These are phyloP conservation scores for Aphidius colemani DNA, from an alignment of 2,888 invertebrate species.

Conservation along the genomic window DNA sequence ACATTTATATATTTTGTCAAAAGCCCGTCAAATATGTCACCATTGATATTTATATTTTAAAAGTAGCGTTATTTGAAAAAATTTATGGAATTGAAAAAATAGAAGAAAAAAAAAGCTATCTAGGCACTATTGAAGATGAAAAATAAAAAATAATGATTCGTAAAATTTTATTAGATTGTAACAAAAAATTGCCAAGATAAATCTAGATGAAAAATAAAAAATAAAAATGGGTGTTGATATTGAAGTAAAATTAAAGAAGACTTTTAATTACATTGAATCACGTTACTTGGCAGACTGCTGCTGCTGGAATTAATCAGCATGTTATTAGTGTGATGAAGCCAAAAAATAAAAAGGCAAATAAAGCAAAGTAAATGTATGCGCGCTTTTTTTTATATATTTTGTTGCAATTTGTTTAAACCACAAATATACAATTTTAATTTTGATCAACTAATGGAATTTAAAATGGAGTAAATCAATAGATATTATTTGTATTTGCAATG, in stretches of 20 bases:
- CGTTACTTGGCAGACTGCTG: neutral
- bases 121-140: slow-evolving; percentile 7
- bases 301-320: slow-evolving; percentile 16
- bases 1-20: slow-evolving; percentile 9
- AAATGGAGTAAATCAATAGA: no score
- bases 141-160: neutral
- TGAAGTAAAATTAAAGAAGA: neutral
- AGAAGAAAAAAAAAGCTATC: slow-evolving; percentile 10
- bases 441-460: neutral
- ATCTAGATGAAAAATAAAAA: neutral
- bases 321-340: slow-evolving; percentile 4
- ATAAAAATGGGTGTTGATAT: neutral
- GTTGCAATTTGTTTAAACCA: no score
- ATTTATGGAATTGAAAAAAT: slow-evolving; percentile 5
- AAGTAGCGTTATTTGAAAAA: slow-evolving; percentile 5
- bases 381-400: no score
- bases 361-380: no score
- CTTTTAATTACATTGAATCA: neutral
- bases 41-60: slow-evolving; percentile 8
- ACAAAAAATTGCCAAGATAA: neutral
- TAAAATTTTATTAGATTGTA: slow-evolving; percentile 20
- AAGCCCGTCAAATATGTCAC: slow-evolving; percentile 18
- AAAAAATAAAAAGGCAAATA: neutral
- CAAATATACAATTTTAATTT: no score
- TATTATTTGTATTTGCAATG: no score